A percentile compares a stretch with the other conserved stretches of the same genome.
Conservation (phyloP, 2,113 vertebrate genomes). For the Petroica traversi region DNA sequence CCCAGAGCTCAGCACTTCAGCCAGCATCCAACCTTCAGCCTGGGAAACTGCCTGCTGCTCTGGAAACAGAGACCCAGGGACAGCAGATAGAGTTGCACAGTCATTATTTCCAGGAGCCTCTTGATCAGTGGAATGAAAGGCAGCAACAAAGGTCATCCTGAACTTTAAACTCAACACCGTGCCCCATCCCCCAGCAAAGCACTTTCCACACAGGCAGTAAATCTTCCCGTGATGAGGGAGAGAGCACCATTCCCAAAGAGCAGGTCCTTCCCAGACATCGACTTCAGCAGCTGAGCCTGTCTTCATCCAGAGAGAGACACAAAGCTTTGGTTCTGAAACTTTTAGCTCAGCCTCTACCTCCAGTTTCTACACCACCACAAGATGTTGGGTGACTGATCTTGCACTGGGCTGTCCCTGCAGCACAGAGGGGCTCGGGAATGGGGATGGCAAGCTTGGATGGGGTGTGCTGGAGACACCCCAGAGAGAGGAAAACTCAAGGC, state of each 20-base stretch:
- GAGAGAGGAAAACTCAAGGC: not conserved
- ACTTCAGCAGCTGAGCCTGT: not conserved
- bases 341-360: not conserved
- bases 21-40: not conserved
- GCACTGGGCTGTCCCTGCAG: not conserved
- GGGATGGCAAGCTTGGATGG: not conserved
- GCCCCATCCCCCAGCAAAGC: constrained; percentile 35
- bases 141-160: constrained; percentile 63
- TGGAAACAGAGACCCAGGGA: not conserved
- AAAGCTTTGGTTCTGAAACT: not conserved
- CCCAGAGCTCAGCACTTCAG: not conserved
- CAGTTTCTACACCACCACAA: accelerated
- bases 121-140: constrained; percentile 53
- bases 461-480: not conserved
- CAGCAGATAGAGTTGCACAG: constrained; percentile 28
- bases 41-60: not conserved
- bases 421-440: accelerated
- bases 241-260: not conserved
- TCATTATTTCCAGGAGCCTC: constrained; percentile 59
- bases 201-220: constrained; percentile 27
- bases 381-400: accelerated
- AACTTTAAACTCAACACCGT: constrained; percentile 56
- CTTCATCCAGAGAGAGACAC: not conserved
- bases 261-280: not conserved
- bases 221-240: not conserved